These are phyloP conservation scores for Scaptomyza reducta DNA, from an alignment of 2,888 invertebrate species.

Conservation along the genomic window DNA sequence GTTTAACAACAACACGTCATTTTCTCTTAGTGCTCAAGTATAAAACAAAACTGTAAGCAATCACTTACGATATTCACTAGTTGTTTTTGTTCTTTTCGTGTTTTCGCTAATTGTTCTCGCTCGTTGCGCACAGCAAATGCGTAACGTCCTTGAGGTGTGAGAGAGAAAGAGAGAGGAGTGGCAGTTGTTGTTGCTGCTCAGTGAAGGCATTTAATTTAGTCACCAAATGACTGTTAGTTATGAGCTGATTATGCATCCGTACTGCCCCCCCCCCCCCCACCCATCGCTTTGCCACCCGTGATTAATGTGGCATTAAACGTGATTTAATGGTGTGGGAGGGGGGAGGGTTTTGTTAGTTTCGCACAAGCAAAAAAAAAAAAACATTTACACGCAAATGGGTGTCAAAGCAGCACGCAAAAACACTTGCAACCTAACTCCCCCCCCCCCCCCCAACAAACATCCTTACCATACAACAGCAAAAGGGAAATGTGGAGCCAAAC, in stretches of 20 bases:
- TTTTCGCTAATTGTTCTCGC: conserved; percentile 47
- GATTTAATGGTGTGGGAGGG: conserved; percentile 26
- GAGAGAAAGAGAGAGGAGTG: background rate
- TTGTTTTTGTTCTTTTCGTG: conserved; percentile 20
- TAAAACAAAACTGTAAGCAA: background rate
- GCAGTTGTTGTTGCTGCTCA: conserved; percentile 1
- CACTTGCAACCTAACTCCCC: conserved; percentile 28
- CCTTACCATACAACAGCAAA: background rate
- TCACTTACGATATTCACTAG: conserved; percentile 12
- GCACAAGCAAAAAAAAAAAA: conserved; percentile 3
- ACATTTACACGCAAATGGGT: conserved; percentile 64
- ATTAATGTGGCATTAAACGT: conserved; percentile 71
- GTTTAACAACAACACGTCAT: background rate
- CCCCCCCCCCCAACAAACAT: background rate
- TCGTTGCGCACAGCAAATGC: conserved; percentile 9
- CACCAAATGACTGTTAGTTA: conserved; percentile 54
- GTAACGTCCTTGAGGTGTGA: conserved; percentile 10
- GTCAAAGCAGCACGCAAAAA: conserved; percentile 49
- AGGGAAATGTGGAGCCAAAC: background rate
- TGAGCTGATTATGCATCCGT: conserved; percentile 58
- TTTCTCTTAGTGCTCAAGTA: background rate
- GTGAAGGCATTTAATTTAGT: conserved; percentile 52
- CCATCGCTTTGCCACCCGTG: conserved; percentile 32
- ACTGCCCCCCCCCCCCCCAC: background rate
- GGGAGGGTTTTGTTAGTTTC: background rate